Evolutionary conservation across 2,797 vertebrate species (phyloP).

Genomic region (Hephaestus fuliginosus): DNA sequence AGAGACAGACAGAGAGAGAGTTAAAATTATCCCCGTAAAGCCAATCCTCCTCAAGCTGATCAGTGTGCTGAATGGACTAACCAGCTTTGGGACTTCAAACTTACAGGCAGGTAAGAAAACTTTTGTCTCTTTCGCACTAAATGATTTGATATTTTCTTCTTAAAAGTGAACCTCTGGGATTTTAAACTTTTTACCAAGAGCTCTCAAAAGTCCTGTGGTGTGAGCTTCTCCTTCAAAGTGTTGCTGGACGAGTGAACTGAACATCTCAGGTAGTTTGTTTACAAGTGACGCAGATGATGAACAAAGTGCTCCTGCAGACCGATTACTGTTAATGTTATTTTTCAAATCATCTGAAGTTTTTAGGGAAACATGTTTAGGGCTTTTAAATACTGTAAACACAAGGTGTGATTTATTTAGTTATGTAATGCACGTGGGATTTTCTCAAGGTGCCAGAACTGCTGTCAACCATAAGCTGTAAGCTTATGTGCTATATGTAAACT

Average conservation of each 20-base stretch:
- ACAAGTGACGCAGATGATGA: accelerated
- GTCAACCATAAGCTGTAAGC: conserved; percentile 6
- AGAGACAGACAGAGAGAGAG: conserved; percentile 52
- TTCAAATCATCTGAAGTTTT: not conserved
- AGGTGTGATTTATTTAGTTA: not conserved
- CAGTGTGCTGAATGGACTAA: conserved; percentile 75
- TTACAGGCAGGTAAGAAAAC: conserved; percentile 73
- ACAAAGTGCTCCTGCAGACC: not conserved
- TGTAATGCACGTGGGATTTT: conserved; percentile 13
- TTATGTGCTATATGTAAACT: not conserved
- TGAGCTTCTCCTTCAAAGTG: accelerated
- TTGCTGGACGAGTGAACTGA: not conserved
- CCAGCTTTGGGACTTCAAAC: conserved; percentile 53
- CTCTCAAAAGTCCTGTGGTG: not conserved
- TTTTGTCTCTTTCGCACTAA: conserved; percentile 16
- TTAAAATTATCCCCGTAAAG: conserved; percentile 81
- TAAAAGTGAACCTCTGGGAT: not conserved
- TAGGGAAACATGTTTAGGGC: not conserved
- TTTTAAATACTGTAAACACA: not conserved
- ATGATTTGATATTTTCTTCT: not conserved
- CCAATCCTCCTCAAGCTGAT: conserved; percentile 86
- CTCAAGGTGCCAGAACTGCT: not conserved
- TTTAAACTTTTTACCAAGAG: not conserved
- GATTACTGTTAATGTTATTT: not conserved
- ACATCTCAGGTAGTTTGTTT: conserved; percentile 2